Evolutionary conservation across 23 tunicate genomes (phyloP).

Genomic region (Corella eumyota): DNA sequence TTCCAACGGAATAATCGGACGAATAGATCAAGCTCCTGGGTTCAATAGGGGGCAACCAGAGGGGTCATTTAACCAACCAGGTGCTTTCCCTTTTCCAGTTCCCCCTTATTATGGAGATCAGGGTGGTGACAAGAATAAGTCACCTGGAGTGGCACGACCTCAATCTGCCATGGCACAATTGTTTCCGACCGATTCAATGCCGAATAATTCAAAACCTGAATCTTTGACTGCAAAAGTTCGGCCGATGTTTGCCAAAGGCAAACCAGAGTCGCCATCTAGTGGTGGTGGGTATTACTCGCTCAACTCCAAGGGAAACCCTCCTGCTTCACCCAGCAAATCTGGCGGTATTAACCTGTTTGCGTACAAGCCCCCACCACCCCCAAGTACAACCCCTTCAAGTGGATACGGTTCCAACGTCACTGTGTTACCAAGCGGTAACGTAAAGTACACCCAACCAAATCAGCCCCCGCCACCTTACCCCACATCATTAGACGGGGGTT

Average conservation of each 20-base stretch:
- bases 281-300: conserved; percentile 7
- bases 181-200: conserved; percentile 13
- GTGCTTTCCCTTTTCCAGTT: no score
- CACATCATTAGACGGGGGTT: conserved; percentile 3
- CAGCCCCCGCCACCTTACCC: conserved; percentile 80
- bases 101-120: no score
- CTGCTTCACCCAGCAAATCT: not conserved
- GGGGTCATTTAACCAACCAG: no score
- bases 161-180: conserved; percentile 79
- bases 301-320: not conserved
- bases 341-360: conserved; percentile 65
- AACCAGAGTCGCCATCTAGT: conserved; percentile 2
- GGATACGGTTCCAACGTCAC: conserved; percentile 39
- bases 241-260: conserved; percentile 49
- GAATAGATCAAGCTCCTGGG: conserved; percentile 30
- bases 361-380: conserved; percentile 65
- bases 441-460: conserved; percentile 66
- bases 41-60: conserved; percentile 67
- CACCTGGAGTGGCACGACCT: conserved; percentile 28
- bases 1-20: conserved; percentile 8
- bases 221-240: conserved; percentile 73
- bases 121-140: not conserved
- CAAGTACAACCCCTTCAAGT: not conserved
- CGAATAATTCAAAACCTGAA: conserved; percentile 10
- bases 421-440: conserved; percentile 74